Percentiles rank a stretch among this genome's conserved stretches.
phyloP scores from a whole-genome alignment of 64 coral and sea anemone species.

The Stichodactyla mertensii region DNA sequence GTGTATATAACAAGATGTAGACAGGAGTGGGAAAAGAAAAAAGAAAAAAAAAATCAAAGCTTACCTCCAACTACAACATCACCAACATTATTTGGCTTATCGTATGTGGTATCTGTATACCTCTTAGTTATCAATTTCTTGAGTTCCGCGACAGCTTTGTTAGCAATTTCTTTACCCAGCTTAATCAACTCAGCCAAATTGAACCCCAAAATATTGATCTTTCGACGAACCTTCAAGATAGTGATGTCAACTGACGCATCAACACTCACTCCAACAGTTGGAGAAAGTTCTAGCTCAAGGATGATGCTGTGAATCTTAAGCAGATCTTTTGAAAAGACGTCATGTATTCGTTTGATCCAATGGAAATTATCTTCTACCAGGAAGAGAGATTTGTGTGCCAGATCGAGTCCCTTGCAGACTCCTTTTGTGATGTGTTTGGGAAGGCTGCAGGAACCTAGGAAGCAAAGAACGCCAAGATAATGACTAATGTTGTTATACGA shows the following conservation, averaged over 20 bases:
- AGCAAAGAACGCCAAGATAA: not conserved
- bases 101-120: conserved; percentile 56
- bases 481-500: not conserved
- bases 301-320: not conserved
- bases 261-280: not conserved
- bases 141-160: conserved; percentile 49
- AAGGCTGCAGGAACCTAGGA: conserved; percentile 58
- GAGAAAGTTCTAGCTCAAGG: not conserved
- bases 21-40: no score
- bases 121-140: conserved; percentile 55
- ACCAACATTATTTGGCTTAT: conserved; percentile 53
- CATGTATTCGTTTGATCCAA: conserved; percentile 51
- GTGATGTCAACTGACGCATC: not conserved
- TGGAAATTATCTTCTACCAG: conserved; percentile 55
- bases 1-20: no score
- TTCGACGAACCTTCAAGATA: not conserved
- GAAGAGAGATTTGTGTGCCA: conserved; percentile 46
- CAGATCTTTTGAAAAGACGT: not conserved
- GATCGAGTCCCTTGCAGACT: conserved; percentile 58
- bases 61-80: conserved; percentile 65
- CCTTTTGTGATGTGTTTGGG: conserved; percentile 69
- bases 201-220: conserved; percentile 51
- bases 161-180: conserved; percentile 45
- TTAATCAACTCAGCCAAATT: conserved; percentile 60
- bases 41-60: not conserved